A percentile compares a stretch with the other conserved stretches of the same genome.
phyloP scores from a whole-genome alignment of 92 coral and sea anemone species.

The Anthopleura xanthogrammica region DNA sequence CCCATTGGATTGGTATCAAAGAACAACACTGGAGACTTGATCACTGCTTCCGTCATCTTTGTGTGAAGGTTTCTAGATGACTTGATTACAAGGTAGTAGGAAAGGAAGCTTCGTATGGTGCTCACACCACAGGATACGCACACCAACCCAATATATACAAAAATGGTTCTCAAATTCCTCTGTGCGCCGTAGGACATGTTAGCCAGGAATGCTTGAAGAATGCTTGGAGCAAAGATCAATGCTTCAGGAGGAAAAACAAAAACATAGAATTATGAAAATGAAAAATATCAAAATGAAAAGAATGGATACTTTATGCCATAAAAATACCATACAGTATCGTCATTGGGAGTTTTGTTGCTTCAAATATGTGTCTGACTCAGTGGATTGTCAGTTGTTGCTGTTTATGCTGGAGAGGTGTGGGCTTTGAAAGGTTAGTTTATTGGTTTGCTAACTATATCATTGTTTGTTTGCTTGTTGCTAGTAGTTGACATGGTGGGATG shows the following conservation, averaged over 20 bases:
- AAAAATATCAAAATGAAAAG: background rate
- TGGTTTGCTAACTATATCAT: too few relatives aligned
- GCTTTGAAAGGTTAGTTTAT: too few relatives aligned
- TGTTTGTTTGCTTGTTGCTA: too few relatives aligned
- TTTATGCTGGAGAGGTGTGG: too few relatives aligned
- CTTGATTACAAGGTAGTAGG: constrained; percentile 27
- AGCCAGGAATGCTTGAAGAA: constrained; percentile 42
- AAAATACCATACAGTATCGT: too few relatives aligned
- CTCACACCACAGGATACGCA: constrained; percentile 32
- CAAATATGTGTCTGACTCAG: too few relatives aligned
- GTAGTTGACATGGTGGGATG: too few relatives aligned
- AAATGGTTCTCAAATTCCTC: constrained; percentile 20
- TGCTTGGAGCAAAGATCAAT: background rate
- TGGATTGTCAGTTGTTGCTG: too few relatives aligned
- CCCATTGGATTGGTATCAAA: constrained; percentile 63
- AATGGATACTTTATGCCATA: background rate
- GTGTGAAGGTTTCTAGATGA: constrained; percentile 57
- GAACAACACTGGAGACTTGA: constrained; percentile 66
- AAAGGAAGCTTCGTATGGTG: constrained; percentile 6
- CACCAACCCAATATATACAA: constrained; percentile 40
- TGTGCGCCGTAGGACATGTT: constrained; percentile 42
- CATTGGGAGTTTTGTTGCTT: too few relatives aligned
- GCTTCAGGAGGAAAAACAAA: background rate
- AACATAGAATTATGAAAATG: background rate
- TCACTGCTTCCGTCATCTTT: constrained; percentile 46